Evolutionary conservation across 2,113 vertebrate species (phyloP).

Genomic region (Zonotrichia leucophrys): DNA sequence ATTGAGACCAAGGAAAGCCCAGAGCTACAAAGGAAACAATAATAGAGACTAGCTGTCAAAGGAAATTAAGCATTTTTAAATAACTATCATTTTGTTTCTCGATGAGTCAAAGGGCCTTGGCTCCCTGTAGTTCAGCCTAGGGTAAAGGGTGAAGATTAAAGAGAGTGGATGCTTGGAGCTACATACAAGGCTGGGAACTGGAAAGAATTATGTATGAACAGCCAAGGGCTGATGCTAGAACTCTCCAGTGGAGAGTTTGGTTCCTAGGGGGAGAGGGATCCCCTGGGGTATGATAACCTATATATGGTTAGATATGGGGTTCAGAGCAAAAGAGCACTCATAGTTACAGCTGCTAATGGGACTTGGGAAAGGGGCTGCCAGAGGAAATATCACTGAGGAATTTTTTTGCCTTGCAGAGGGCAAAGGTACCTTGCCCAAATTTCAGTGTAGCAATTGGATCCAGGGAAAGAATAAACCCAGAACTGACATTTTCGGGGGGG

Average conservation of each 20-base stretch:
- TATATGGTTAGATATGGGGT: not conserved
- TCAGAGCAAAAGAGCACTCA: not conserved
- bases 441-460: not conserved
- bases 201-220: not conserved
- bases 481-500: not conserved
- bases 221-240: not conserved
- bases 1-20: not conserved
- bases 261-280: not conserved
- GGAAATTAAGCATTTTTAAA: not conserved
- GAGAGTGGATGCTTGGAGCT: not conserved
- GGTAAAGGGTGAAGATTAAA: not conserved
- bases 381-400: not conserved
- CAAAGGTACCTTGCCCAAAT: not conserved
- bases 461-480: not conserved
- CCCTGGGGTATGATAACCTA: not conserved
- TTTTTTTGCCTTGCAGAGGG: not conserved
- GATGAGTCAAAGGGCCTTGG: not conserved
- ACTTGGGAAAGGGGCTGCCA: not conserved
- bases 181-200: accelerated
- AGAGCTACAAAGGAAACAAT: not conserved
- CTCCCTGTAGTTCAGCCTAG: not conserved
- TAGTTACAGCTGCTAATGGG: not conserved
- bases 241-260: not conserved
- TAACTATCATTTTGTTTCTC: not conserved
- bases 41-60: not conserved